Percentiles rank a stretch among this genome's conserved stretches.
phyloP scores from a whole-genome alignment of 2,797 vertebrate genomes.

The Poeciliopsis presidionis region DNA sequence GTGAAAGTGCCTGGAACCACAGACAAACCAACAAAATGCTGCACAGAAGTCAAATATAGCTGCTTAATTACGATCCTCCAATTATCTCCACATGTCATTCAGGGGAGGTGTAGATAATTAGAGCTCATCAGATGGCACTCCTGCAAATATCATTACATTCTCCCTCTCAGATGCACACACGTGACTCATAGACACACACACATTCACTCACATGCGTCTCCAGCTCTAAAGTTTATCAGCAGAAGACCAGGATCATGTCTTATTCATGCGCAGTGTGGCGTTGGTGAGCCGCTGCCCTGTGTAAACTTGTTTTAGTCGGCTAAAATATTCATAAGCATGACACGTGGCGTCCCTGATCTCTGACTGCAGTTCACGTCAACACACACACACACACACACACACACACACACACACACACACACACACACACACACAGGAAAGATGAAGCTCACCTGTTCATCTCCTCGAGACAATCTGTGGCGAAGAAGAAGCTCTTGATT shows the following conservation, averaged over 20 bases:
- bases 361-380: conserved; percentile 41
- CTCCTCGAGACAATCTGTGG: conserved; percentile 90
- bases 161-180: conserved; percentile 32
- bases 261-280: conserved; percentile 64
- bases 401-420: conserved; percentile 39
- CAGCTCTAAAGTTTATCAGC: conserved; percentile 41
- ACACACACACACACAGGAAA: conserved; percentile 1
- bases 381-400: conserved; percentile 41
- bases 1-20: conserved; percentile 16
- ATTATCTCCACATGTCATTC: conserved; percentile 66
- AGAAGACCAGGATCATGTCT: conserved; percentile 51
- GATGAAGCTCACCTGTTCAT: conserved; percentile 87
- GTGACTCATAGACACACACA: conserved; percentile 8
- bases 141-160: conserved; percentile 51
- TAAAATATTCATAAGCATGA: conserved; percentile 67
- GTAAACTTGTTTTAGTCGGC: conserved; percentile 63
- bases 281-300: conserved; percentile 46
- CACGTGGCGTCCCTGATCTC: conserved; percentile 38
- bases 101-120: conserved; percentile 74
- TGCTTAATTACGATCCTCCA: conserved; percentile 64
- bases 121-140: conserved; percentile 68
- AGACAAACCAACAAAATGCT: conserved; percentile 16
- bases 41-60: conserved; percentile 63
- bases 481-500: conserved; percentile 94
- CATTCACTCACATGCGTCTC: not conserved